Percentiles rank a stretch among this genome's conserved stretches.
These are phyloP conservation scores for Agonopterix alstromeriana DNA, from an alignment of 2,888 invertebrate genomes.

Conservation along the genomic window DNA sequence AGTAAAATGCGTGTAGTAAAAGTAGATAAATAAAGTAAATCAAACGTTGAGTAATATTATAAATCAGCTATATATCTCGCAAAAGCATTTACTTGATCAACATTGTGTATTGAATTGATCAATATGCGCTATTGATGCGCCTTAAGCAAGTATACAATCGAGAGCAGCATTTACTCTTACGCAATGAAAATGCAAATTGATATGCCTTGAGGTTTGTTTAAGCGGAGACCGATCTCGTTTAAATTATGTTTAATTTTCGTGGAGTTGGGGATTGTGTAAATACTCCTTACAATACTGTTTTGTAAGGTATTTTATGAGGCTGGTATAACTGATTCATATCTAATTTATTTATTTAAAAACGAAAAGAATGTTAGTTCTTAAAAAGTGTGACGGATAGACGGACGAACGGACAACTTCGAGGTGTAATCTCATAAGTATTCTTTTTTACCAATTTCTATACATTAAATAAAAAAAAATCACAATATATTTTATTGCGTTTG, in stretches of 20 bases:
- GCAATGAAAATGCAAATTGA: slow-evolving; percentile 6
- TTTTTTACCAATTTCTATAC: too few relatives aligned
- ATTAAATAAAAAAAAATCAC: too few relatives aligned
- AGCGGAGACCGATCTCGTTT: slow-evolving; percentile 1
- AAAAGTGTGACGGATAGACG: too few relatives aligned
- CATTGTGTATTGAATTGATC: slow-evolving; percentile 2
- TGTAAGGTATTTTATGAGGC: background rate
- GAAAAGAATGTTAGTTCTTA: too few relatives aligned
- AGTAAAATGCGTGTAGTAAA: background rate
- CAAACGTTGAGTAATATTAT: slow-evolving; percentile 6
- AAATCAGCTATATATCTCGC: slow-evolving; percentile 1
- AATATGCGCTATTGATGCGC: slow-evolving; percentile 8
- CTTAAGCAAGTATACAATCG: slow-evolving; percentile 1
- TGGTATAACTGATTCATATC: too few relatives aligned
- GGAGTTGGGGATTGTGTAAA: background rate
- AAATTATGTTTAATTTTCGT: slow-evolving; percentile 9
- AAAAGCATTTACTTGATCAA: background rate
- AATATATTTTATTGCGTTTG: too few relatives aligned
- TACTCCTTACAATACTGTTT: background rate
- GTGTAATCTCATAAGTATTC: too few relatives aligned
- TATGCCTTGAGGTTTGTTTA: slow-evolving; percentile 3
- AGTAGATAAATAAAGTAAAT: background rate
- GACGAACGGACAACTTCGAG: too few relatives aligned
- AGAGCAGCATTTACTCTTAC: slow-evolving; percentile 2
- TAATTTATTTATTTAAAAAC: too few relatives aligned